Evolutionary conservation across 2,113 vertebrate species (phyloP).

Genomic region (Pao palembangensis): DNA sequence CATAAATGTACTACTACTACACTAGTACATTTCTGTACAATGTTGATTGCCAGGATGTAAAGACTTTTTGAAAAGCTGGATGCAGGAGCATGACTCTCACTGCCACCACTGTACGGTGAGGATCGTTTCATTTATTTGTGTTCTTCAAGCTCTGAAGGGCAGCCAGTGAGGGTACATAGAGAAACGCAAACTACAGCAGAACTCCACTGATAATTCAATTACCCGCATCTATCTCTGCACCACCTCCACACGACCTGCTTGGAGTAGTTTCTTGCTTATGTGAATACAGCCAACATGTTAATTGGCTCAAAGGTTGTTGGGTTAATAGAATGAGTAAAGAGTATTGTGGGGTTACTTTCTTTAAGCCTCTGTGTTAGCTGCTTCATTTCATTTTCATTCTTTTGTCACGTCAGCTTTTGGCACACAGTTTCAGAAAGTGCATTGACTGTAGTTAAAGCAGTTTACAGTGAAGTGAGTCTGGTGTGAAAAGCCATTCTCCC

Average conservation of each 20-base stretch:
- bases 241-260: constrained; percentile 58
- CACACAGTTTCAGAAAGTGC: too few relatives aligned
- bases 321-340: constrained; percentile 32
- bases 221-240: constrained; percentile 51
- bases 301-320: constrained; percentile 41
- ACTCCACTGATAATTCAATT: constrained; percentile 71
- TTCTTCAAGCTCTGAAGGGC: constrained; percentile 61
- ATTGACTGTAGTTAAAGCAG: too few relatives aligned
- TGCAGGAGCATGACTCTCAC: constrained; percentile 25
- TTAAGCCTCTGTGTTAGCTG: too few relatives aligned
- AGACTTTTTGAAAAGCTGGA: neutral
- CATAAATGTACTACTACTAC: too few relatives aligned
- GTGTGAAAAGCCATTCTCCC: too few relatives aligned
- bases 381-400: too few relatives aligned
- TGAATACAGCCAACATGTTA: constrained; percentile 22
- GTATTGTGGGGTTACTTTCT: neutral
- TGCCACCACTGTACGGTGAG: constrained; percentile 40
- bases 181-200: constrained; percentile 30
- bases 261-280: constrained; percentile 43
- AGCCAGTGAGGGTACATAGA: constrained; percentile 47
- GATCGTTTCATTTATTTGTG: constrained; percentile 62
- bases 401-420: too few relatives aligned
- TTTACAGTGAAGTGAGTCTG: too few relatives aligned
- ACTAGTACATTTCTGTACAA: neutral
- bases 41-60: too few relatives aligned